Conservation (phyloP, 2,888 invertebrate genomes). For the Eristalis tenax region DNA sequence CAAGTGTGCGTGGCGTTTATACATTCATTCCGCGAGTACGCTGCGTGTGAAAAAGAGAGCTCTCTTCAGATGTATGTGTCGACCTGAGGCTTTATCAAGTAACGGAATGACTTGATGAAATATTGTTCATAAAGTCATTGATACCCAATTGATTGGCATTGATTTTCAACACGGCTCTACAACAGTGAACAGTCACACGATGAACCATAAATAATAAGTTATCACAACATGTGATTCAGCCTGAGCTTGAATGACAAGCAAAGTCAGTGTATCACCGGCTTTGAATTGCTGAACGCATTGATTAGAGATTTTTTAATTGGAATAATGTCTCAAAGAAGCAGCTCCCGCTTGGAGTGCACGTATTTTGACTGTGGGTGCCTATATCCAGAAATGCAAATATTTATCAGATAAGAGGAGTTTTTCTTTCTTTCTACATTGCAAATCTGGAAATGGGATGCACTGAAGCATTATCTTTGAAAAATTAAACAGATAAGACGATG, state of each 20-base stretch:
- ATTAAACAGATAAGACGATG: too few relatives aligned
- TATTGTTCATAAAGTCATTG: neutral
- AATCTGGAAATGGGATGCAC: too few relatives aligned
- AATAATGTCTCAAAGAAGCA: too few relatives aligned
- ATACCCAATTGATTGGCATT: neutral
- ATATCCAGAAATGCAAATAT: too few relatives aligned
- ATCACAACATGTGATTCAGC: neutral
- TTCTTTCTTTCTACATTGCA: too few relatives aligned
- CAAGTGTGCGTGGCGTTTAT: neutral
- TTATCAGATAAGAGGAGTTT: too few relatives aligned
- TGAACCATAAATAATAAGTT: neutral
- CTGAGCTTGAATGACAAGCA: neutral
- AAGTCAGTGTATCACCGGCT: neutral
- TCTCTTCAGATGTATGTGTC: neutral
- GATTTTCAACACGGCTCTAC: conserved; percentile 2
- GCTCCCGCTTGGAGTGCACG: too few relatives aligned
- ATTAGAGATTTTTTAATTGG: neutral
- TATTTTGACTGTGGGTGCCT: too few relatives aligned
- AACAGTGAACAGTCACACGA: neutral
- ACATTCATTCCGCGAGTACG: neutral
- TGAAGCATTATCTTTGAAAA: too few relatives aligned
- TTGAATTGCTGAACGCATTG: neutral
- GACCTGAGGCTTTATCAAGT: neutral
- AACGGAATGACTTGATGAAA: neutral
- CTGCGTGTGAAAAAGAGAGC: neutral